Evolutionary conservation across 2,113 vertebrate species (phyloP).

Genomic region (Castor canadensis): DNA sequence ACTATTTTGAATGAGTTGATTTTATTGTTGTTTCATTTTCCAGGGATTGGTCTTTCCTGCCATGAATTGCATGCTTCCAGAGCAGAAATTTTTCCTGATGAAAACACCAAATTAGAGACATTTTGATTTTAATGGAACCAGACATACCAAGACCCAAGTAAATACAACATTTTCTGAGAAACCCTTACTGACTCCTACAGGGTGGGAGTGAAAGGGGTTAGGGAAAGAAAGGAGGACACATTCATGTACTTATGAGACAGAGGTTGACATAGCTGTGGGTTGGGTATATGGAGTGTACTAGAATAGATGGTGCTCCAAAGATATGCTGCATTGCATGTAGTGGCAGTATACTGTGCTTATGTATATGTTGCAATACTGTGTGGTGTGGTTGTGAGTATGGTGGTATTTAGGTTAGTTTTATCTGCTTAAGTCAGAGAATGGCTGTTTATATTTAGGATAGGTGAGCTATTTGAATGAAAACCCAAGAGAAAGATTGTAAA

Average conservation of each 20-base stretch:
- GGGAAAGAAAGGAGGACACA: not conserved
- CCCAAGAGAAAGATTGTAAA: not conserved
- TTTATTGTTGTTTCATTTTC: not conserved
- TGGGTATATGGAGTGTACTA: not conserved
- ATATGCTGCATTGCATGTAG: not conserved
- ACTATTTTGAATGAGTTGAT: not conserved
- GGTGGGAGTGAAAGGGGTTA: not conserved
- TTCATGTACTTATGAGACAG: not conserved
- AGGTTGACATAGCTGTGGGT: not conserved
- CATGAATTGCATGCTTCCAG: not conserved
- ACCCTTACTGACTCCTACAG: not conserved
- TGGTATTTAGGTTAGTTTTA: not conserved
- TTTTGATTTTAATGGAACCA: not conserved
- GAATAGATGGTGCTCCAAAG: not conserved
- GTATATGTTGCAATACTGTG: not conserved
- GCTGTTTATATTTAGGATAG: not conserved
- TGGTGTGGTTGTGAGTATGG: not conserved
- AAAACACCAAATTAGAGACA: not conserved
- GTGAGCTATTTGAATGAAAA: slow-evolving; percentile 2
- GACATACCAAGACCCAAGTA: not conserved
- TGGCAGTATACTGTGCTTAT: not conserved
- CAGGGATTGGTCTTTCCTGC: not conserved
- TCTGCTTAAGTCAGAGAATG: not conserved
- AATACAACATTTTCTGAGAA: not conserved
- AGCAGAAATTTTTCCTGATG: not conserved